Conservation (phyloP, 2,113 vertebrate species). For the Apaloderma vittatum region DNA sequence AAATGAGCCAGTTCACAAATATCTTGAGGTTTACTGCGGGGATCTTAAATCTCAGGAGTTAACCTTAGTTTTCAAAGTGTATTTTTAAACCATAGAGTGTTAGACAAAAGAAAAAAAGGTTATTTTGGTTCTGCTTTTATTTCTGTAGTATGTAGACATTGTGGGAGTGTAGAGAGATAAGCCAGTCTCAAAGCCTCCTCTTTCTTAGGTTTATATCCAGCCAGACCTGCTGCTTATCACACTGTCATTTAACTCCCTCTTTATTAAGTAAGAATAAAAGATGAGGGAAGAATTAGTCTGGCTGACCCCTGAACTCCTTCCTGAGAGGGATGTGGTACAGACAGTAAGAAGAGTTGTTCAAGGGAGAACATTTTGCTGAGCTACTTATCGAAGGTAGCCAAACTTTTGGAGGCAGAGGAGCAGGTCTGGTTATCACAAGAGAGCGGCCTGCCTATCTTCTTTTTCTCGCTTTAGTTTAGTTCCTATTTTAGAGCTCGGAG, state of each 20-base stretch:
- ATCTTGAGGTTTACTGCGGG: background rate
- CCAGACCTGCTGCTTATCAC: constrained; percentile 25
- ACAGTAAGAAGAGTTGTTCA: background rate
- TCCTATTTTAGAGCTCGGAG: background rate
- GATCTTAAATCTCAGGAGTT: background rate
- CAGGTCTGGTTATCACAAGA: background rate
- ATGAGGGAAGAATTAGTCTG: background rate
- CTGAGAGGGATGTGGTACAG: background rate
- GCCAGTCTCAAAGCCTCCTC: background rate
- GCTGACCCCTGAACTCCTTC: background rate
- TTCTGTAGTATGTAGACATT: background rate
- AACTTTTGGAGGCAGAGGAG: background rate
- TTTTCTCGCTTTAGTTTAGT: background rate
- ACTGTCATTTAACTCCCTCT: background rate
- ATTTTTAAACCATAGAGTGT: background rate
- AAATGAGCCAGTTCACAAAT: background rate
- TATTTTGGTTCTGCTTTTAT: constrained; percentile 4
- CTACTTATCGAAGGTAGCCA: background rate
- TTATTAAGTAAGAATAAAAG: background rate
- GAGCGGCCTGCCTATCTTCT: background rate
- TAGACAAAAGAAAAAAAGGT: background rate
- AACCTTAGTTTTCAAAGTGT: constrained; percentile 18
- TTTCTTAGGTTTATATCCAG: constrained; percentile 25
- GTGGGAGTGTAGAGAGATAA: background rate
- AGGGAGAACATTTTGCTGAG: background rate